Evolutionary conservation across 1,140 invertebrate species (phyloP), one percentile per base, ranked within the genome.

Genomic region (Conus ventricosus): DNA sequence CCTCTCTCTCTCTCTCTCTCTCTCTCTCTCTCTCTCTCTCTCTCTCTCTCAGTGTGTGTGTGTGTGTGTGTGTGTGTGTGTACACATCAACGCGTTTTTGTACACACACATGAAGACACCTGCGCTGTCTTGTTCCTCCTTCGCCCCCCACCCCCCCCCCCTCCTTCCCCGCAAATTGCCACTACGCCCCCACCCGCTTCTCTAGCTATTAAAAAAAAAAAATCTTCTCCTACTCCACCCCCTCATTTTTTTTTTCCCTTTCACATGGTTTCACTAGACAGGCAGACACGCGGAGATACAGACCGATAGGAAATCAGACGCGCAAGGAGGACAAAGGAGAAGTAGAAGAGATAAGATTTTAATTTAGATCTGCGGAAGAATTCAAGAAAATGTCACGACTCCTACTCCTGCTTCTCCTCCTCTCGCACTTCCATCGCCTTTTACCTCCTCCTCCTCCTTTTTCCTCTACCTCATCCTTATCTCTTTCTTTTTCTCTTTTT

Each of bases 51-150:
- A 1, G 39, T 39, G 39, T 39, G 39, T 39, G 39, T 39, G 39
- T 39, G 39, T 39, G 39, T 39, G 39, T 39, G 39, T 39, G 39
- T 39, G 39, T 39, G 39, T 39, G 39, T 39, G 39, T 39, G 39
- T 39, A 3, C 8, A 27, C 80, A 82, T n/a, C 8, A 8, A 67
- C 63, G n/a, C 84, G 23, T 67, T 13, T 63, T 67, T 23, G 2
- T 39, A 67, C 55, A 85, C 1, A 85, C 63, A 85, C 63, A 85
- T 51, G 63, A 15, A 85, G n/a, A 85, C 84, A 57, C 84, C 39
- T 53, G 57, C 84, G 55, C 84, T 5, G 20, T 20, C 84, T 20
- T 27, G 20, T 39, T 39, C 39, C 39, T 39, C 39, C 39, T 3
- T 3, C 39, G 0, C 39, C 39, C 39, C 39, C 39, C 39, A 0